Evolutionary conservation across 2,888 invertebrate genomes (phyloP).

Genomic region (Mythimna impura): DNA sequence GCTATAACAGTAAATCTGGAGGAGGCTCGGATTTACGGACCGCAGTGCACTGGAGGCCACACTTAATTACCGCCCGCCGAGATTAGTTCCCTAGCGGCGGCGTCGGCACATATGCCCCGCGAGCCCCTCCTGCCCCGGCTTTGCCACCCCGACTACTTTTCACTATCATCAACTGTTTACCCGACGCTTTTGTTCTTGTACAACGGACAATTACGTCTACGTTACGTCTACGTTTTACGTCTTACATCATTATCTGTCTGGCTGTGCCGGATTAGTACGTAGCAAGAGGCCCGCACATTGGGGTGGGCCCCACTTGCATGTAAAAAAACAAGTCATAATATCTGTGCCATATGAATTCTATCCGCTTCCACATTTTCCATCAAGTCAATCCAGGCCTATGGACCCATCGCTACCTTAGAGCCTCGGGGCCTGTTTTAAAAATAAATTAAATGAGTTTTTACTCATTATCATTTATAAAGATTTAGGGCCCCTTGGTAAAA

Average conservation of each 20-base stretch:
- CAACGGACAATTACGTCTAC: too few relatives aligned
- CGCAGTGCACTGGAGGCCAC: constrained; percentile 74
- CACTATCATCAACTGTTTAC: constrained; percentile 59
- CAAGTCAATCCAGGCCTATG: too few relatives aligned
- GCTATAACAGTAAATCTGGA: constrained; percentile 89
- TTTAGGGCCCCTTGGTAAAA: too few relatives aligned
- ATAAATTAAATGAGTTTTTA: too few relatives aligned
- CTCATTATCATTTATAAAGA: too few relatives aligned
- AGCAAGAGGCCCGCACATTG: neutral
- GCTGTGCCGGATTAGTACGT: neutral
- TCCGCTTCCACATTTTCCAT: too few relatives aligned
- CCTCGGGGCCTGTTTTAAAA: too few relatives aligned
- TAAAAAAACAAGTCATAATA: neutral
- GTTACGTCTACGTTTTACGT: neutral
- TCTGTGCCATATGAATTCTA: neutral
- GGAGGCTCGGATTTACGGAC: constrained; percentile 82
- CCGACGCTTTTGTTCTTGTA: constrained; percentile 16
- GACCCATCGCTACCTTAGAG: too few relatives aligned
- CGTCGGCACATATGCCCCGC: constrained; percentile 71
- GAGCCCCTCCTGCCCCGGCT: constrained; percentile 57
- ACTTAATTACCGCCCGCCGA: constrained; percentile 85
- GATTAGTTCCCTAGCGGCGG: constrained; percentile 79
- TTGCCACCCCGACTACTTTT: constrained; percentile 60
- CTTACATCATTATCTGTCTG: neutral
- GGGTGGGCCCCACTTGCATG: too few relatives aligned